Base-by-base conservation (phyloP, 2,113 vertebrate species). In the Motacilla alba region DNA sequence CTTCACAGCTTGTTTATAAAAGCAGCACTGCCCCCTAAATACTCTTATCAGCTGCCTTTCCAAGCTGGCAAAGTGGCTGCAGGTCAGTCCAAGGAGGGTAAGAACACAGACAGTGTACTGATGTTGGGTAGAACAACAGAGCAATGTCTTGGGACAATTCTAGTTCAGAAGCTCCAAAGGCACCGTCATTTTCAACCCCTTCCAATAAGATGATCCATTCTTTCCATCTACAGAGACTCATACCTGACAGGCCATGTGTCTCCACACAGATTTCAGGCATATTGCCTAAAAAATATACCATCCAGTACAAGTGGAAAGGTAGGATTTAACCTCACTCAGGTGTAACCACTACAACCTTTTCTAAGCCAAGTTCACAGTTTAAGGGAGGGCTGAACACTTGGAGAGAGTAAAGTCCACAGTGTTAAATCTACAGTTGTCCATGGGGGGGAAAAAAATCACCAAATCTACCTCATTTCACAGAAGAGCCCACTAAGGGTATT, bases 401-500 rank as follows among this genome's bases (percentile, higher is more conserved):
- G 56, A 68, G 77, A 27, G 33, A 83, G 6, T 39, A 6, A 86
- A 68, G 24, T 77, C 28, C 43, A 13, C 7, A 22, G 21, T 52
- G 49, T 43, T 63, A 55, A 59, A 68, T 35, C 27, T 55, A 43
- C 13, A 63, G 28, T 19, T 20, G 50, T 79, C 30, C 35, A 47
- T 13, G 8, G 41, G 35, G 41, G 35, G 1, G 15, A 33, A 88
- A 73, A 76, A 28, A 41, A 7, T 46, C 18, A 33, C 30, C 39
- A 37, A 43, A 78, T 35, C 47, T 33, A 37, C 33, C 58, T 90
- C 33, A 59, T 75, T 88, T 83, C 62, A 85, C 7, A 4, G 43
- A 93, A 79, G 82, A 79, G 33, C 21, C 27, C 39, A 50, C 83
- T 88, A 85, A 82, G 47, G 33, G 52, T 27, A 84, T 20, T 94